Percentiles rank a stretch among this genome's conserved stretches.
Conservation (phyloP, 2,888 invertebrate genomes). For the Steromphala cineraria region DNA sequence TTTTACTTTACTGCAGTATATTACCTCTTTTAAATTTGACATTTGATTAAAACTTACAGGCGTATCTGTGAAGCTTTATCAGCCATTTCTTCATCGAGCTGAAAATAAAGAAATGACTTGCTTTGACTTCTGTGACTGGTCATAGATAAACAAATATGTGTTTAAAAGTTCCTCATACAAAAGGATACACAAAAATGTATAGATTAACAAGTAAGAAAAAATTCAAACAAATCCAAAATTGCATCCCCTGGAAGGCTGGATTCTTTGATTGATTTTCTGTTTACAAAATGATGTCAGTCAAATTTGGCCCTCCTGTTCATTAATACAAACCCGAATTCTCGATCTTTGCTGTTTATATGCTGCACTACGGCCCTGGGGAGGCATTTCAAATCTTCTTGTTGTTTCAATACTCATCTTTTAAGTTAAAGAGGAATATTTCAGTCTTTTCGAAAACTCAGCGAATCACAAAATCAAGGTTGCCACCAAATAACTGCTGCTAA, state of each 20-base stretch:
- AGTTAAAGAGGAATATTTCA: too few species aligned
- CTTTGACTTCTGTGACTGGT: too few species aligned
- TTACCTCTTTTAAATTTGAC: too few species aligned
- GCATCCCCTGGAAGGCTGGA: too few species aligned
- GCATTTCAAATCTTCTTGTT: conserved; percentile 9
- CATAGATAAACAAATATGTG: too few species aligned
- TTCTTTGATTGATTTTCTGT: too few species aligned
- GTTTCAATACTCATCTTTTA: conserved; percentile 11
- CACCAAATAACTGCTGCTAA: neutral
- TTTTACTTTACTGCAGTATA: too few species aligned
- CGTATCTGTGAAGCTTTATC: conserved; percentile 53
- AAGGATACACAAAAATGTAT: too few species aligned
- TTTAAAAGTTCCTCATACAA: too few species aligned
- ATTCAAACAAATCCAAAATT: too few species aligned
- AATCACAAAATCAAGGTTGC: neutral
- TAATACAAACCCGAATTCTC: conserved; percentile 47
- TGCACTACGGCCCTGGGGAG: conserved; percentile 30
- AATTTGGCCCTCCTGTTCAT: neutral
- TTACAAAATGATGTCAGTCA: too few species aligned
- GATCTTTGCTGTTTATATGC: conserved; percentile 51
- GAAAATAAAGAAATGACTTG: conserved; percentile 37
- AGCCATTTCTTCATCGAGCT: conserved; percentile 60
- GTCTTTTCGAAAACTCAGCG: neutral
- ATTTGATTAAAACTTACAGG: conserved; percentile 49
- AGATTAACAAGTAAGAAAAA: too few species aligned